Conservation (phyloP, 2,113 vertebrate species). For the Catagonus wagneri region DNA sequence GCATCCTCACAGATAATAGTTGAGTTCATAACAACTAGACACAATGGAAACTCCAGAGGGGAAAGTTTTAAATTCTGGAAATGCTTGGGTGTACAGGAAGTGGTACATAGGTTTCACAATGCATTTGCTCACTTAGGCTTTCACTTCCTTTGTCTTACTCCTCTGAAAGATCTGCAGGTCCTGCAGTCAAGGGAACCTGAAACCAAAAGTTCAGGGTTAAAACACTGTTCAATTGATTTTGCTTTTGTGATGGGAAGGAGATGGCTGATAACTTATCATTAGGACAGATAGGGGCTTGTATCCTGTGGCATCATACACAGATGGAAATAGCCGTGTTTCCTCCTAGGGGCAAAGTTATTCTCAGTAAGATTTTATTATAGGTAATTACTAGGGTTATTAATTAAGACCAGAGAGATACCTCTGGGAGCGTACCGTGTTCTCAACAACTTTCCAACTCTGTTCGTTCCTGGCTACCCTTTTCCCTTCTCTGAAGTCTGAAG, state of each 20-base stretch:
- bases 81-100: not conserved
- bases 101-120: too few species aligned
- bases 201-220: not conserved
- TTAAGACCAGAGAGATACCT: not conserved
- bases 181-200: not conserved
- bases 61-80: not conserved
- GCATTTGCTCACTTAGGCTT: not conserved
- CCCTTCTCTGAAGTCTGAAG: not conserved
- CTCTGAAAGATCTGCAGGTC: not conserved
- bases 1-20: too few species aligned
- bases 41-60: not conserved
- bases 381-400: not conserved
- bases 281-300: not conserved
- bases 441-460: accelerated
- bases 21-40: too few species aligned
- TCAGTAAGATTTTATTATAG: not conserved
- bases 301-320: not conserved
- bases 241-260: not conserved
- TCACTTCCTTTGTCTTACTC: not conserved
- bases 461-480: not conserved
- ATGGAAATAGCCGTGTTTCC: not conserved
- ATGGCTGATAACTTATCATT: not conserved
- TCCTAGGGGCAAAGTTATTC: not conserved
- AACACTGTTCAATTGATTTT: not conserved
- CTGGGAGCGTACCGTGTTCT: accelerated